These are phyloP conservation scores for Drosophila asahinai DNA, from an alignment of 1,140 invertebrate genomes.

Conservation along the genomic window DNA sequence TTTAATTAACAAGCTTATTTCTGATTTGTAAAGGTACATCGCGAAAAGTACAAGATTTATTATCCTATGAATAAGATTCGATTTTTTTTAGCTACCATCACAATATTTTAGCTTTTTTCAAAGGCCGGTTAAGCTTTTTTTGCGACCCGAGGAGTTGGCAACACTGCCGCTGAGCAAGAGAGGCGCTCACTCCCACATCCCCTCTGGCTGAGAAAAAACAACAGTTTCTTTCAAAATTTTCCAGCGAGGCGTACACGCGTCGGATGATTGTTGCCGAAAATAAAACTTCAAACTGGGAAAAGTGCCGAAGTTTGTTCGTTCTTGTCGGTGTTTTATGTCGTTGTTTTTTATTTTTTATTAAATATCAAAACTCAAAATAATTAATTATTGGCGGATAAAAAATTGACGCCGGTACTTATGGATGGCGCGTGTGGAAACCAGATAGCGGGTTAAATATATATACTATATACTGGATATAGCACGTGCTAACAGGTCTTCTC, in stretches of 20 bases:
- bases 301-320: neutral
- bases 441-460: neutral
- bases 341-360: neutral
- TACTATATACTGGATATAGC: constrained; percentile 22
- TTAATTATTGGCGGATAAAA: neutral
- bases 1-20: too few relatives aligned
- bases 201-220: too few relatives aligned
- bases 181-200: too few relatives aligned
- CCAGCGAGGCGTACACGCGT: neutral
- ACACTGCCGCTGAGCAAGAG: too few relatives aligned
- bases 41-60: too few relatives aligned
- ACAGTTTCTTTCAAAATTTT: neutral
- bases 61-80: too few relatives aligned
- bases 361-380: neutral
- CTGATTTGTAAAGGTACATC: too few relatives aligned
- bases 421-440: neutral
- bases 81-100: too few relatives aligned
- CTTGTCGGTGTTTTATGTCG: neutral
- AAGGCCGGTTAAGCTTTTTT: too few relatives aligned
- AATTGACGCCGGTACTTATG: constrained; percentile 1
- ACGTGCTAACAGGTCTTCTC: constrained; percentile 49
- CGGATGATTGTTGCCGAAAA: constrained; percentile 3
- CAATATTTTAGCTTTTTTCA: too few relatives aligned
- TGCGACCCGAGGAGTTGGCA: too few relatives aligned
- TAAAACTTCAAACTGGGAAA: neutral